phyloP scores from a whole-genome alignment of 2,888 invertebrate genomes.

The Priocnemis perturbator region DNA sequence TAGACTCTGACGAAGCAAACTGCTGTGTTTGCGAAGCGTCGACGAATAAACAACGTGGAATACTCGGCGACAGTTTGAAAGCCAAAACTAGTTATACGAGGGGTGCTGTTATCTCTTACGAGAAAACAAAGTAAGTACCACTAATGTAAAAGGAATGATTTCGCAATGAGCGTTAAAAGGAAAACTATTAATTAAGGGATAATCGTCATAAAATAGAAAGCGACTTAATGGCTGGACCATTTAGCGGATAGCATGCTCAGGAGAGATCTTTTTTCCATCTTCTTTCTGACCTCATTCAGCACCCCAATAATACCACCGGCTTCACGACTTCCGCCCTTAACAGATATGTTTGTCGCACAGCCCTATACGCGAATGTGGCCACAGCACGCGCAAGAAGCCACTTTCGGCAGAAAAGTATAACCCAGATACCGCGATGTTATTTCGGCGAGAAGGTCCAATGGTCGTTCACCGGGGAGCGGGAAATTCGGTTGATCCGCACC shows the following conservation, averaged over 20 bases:
- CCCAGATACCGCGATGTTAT: slow-evolving; percentile 42
- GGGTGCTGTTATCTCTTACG: too few relatives aligned
- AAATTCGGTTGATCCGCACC: slow-evolving; percentile 21
- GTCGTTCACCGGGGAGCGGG: slow-evolving; percentile 1
- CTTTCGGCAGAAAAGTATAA: slow-evolving; percentile 41
- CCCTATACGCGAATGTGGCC: slow-evolving; percentile 34
- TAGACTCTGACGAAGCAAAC: too few relatives aligned
- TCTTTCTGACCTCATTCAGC: slow-evolving; percentile 23
- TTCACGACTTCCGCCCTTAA: not conserved
- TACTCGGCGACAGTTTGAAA: too few relatives aligned
- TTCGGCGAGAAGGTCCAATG: slow-evolving; percentile 34
- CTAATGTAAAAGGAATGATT: too few relatives aligned
- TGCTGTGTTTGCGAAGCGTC: too few relatives aligned
- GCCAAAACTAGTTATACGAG: too few relatives aligned
- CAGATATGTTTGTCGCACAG: not conserved
- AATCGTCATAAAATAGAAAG: too few relatives aligned
- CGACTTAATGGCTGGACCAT: slow-evolving; percentile 39
- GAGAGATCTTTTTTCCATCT: not conserved
- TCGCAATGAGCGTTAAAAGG: too few relatives aligned
- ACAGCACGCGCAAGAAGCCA: slow-evolving; percentile 32
- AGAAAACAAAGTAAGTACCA: too few relatives aligned
- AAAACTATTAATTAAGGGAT: too few relatives aligned
- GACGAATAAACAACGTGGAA: too few relatives aligned
- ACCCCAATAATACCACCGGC: too few relatives aligned
- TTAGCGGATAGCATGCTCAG: slow-evolving; percentile 43